These are phyloP conservation scores for Heterodera carotae DNA, from an alignment of 1,140 invertebrate genomes.

Conservation along the genomic window DNA sequence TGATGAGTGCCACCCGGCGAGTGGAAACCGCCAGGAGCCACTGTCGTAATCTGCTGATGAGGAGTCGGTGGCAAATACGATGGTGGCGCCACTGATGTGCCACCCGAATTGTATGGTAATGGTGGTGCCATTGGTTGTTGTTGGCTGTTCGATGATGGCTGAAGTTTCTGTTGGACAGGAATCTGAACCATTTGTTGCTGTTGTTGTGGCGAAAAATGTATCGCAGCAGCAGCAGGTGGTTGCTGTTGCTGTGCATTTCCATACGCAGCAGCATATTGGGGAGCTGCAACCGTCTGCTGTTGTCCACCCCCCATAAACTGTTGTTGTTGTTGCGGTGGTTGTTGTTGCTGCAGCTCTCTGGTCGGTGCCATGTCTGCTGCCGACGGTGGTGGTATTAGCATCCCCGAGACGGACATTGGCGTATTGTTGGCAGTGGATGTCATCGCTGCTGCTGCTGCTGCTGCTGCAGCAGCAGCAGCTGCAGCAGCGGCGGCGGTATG, in stretches of 20 bases:
- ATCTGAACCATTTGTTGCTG: background rate
- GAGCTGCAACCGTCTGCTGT: background rate
- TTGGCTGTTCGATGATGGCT: background rate
- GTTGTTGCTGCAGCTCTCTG: too few species aligned
- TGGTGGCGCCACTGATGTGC: background rate
- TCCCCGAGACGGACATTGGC: background rate
- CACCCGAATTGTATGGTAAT: background rate
- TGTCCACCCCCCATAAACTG: conserved; percentile 15
- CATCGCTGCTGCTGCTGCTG: conserved; percentile 11
- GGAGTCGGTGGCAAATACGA: background rate
- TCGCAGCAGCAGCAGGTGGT: background rate
- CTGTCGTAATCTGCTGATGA: background rate
- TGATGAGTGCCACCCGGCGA: conserved; percentile 1
- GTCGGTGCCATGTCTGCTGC: background rate
- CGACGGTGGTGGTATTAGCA: background rate
- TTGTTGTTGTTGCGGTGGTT: background rate
- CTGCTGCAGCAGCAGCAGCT: conserved; percentile 25
- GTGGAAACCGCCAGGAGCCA: background rate
- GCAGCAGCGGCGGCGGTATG: conserved; percentile 20
- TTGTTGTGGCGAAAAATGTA: conserved; percentile 29
- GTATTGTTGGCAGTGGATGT: too few species aligned
- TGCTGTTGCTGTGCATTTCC: background rate
- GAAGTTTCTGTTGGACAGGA: background rate
- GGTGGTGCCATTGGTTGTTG: background rate
- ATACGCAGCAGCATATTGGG: background rate